Base-by-base conservation (phyloP, 1,140 invertebrate genomes). In the Pseudobourletiella spinata region DNA sequence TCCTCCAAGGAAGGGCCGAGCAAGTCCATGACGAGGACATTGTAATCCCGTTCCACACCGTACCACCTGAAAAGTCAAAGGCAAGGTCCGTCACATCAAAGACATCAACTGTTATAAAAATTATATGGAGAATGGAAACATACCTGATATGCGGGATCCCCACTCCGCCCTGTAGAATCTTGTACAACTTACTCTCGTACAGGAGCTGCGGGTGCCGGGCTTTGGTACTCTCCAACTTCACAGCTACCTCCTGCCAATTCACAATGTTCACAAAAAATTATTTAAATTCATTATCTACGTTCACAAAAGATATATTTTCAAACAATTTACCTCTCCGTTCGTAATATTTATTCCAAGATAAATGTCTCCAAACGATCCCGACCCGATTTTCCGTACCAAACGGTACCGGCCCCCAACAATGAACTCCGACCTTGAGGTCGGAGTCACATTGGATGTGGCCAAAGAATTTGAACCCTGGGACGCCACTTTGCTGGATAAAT, bases 21-120 rank as follows among this genome's bases (percentile, higher is more conserved):
- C 48, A 97, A 80, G 74, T 97, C 94, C 91, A 98, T 95, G 14
- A 97, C 93, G 63, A 98, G 81, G 56, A 95, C 89, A 78, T 96
- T 96, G 79, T 92, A 95, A 64, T 95, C 91, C 66, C 84, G 81
- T 76, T 95, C 91, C 77, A 86, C 85, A 58, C 91, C 91, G 80
- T 85, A 95, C 82, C 86, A 89, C 79, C 87, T 88, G 74, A 11
- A 75, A 76, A 39, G n/a, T 39, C n/a, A 11, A 39, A 39, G 8
- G 35, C n/a, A n/a, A n/a, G n/a, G n/a, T n/a, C n/a, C n/a, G n/a
- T n/a, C n/a, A n/a, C n/a, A n/a, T n/a, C n/a, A n/a, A n/a, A n/a
- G n/a, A n/a, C n/a, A n/a, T n/a, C n/a, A n/a, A n/a, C n/a, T n/a
- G n/a, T n/a, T n/a, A n/a, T n/a, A n/a, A n/a, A n/a, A n/a, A n/a